A percentile compares a stretch with the other conserved stretches of the same genome.
Evolutionary conservation across 2,113 vertebrate genomes (phyloP).

Genomic region (Amphilophus citrinellus): DNA sequence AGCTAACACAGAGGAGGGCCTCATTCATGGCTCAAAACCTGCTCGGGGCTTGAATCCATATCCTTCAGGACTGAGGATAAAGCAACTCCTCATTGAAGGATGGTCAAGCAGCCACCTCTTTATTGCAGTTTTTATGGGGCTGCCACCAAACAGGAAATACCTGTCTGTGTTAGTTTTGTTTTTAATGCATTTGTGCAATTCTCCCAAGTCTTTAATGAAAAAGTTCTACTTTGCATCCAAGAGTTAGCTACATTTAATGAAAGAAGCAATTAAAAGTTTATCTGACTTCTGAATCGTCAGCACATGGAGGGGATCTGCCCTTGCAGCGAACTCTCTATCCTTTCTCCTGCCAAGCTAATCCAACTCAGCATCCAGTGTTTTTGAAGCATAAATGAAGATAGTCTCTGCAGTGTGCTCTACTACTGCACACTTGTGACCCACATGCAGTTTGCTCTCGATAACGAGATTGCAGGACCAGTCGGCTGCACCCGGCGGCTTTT

Average conservation of each 20-base stretch:
- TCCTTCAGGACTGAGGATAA: constrained; percentile 46
- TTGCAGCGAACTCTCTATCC: constrained; percentile 52
- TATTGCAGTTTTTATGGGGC: constrained; percentile 52
- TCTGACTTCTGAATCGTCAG: constrained; percentile 58
- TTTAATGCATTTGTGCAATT: constrained; percentile 70
- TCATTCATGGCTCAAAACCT: constrained; percentile 34
- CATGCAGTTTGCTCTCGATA: constrained; percentile 58
- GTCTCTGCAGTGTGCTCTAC: constrained; percentile 76
- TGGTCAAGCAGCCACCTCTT: constrained; percentile 5
- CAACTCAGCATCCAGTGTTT: constrained; percentile 82
- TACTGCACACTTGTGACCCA: constrained; percentile 62
- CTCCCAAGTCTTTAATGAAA: constrained; percentile 70
- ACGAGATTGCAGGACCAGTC: constrained; percentile 58
- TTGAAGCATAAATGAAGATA: constrained; percentile 85
- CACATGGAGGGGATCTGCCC: constrained; percentile 56
- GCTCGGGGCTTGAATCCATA: constrained; percentile 31
- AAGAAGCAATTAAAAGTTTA: constrained; percentile 53
- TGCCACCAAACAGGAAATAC: constrained; percentile 43
- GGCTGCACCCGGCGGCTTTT: constrained; percentile 70
- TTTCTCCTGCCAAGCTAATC: constrained; percentile 68
- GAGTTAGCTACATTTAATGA: constrained; percentile 43
- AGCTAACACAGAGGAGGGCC: constrained; percentile 41
- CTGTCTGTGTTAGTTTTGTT: constrained; percentile 37
- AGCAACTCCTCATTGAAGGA: constrained; percentile 42
- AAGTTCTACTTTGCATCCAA: constrained; percentile 56